These are phyloP conservation scores for Lophotis ruficrista DNA, from an alignment of 2,113 vertebrate species.

Conservation along the genomic window DNA sequence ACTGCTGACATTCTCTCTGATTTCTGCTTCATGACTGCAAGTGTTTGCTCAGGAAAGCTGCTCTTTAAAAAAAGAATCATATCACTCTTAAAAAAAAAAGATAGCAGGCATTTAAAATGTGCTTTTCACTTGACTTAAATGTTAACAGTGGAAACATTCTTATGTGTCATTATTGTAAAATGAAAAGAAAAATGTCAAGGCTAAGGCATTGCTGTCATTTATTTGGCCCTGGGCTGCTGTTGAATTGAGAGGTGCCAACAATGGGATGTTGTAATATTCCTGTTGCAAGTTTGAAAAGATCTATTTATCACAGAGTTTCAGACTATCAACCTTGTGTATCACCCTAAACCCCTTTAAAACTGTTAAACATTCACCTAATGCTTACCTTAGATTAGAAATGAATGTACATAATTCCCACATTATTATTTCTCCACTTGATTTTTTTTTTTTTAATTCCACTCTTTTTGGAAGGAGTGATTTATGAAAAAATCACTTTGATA, in stretches of 20 bases:
- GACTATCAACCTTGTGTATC: background rate
- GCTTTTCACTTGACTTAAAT: constrained; percentile 40
- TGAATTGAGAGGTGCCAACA: background rate
- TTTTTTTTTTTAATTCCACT: background rate
- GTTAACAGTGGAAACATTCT: constrained; percentile 16
- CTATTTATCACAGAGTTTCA: background rate
- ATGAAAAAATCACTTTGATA: background rate
- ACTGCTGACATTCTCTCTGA: background rate
- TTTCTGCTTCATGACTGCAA: background rate
- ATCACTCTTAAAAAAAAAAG: background rate
- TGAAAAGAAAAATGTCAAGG: constrained; percentile 42
- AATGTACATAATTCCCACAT: background rate
- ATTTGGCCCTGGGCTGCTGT: background rate
- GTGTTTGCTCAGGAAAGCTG: background rate
- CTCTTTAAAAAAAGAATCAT: background rate
- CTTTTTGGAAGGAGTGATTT: background rate
- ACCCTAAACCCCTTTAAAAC: background rate
- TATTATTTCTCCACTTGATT: background rate
- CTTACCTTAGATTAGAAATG: background rate
- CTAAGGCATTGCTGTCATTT: constrained; percentile 30
- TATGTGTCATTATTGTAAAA: constrained; percentile 15
- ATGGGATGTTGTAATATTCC: background rate
- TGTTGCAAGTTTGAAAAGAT: background rate
- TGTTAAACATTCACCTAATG: background rate
- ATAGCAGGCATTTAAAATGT: background rate